Conservation (phyloP, 2,888 invertebrate genomes). For the Caenorhabditis macrosperma region DNA sequence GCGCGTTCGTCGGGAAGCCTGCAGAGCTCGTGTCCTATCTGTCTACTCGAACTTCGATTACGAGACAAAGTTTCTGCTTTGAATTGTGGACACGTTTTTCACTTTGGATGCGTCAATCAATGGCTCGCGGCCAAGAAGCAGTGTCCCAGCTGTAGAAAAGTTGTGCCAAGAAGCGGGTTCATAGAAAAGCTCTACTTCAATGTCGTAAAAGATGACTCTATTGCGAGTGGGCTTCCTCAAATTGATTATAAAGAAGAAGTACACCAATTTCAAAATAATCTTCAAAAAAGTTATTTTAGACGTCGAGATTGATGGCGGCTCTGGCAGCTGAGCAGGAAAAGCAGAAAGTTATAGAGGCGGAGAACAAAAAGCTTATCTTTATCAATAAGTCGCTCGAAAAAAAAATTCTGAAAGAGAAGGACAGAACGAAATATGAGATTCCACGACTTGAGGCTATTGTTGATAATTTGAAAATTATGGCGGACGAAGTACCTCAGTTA, state of each 20-base stretch:
- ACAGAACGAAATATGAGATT: conserved; percentile 34
- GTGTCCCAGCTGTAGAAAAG: conserved; percentile 57
- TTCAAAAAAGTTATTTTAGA: background rate
- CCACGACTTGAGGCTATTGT: conserved; percentile 29
- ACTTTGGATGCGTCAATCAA: conserved; percentile 41
- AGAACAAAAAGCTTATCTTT: conserved; percentile 1
- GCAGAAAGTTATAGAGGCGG: background rate
- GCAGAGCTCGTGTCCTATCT: conserved; percentile 42
- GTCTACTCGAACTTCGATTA: conserved; percentile 18
- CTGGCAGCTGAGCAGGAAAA: conserved; percentile 19
- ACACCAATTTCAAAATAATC: background rate
- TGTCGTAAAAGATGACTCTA: background rate
- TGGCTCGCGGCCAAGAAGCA: conserved; percentile 52
- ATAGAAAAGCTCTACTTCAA: conserved; percentile 59
- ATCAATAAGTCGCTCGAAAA: conserved; percentile 38
- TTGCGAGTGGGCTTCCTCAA: background rate
- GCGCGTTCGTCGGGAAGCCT: background rate
- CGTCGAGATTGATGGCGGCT: conserved; percentile 6
- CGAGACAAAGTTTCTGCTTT: conserved; percentile 50
- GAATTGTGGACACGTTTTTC: conserved; percentile 53
- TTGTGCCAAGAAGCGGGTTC: conserved; percentile 39
- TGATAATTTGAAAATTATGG: conserved; percentile 16
- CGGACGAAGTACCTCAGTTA: conserved; percentile 11
- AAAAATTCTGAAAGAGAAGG: conserved; percentile 43
- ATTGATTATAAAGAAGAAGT: conserved; percentile 35